Base-by-base conservation (phyloP, 2,113 vertebrate species). In the Phalacrocorax carbo region DNA sequence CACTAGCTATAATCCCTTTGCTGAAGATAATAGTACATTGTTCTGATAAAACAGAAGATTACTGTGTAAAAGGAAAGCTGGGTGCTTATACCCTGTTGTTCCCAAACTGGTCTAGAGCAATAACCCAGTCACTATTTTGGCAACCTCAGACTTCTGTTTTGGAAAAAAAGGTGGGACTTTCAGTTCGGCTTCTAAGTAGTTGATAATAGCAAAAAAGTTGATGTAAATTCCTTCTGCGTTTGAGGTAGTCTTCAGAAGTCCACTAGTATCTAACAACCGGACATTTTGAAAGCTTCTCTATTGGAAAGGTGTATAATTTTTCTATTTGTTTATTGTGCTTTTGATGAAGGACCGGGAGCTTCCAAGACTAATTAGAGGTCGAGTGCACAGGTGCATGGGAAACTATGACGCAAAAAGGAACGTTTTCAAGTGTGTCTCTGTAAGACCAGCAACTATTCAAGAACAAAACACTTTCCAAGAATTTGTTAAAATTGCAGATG, bases 361-460 rank as follows among this genome's bases (percentile, higher is more conserved):
- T 78, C 99, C 99, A 82, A 98, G 99, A 93, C 98, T 99, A 88
- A 99, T 99, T 94, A 98, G 99, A 96, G 99, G 99, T 64, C 98
- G 98, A 96, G 98, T 99, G 86, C 98, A 99, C 92, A 98, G 99
- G 55, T 99, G 99, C 93, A 97, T 99, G 96, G 99, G 99, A 44
- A 99, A 98, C 97, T 99, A 99, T 60, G 98, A 99, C 60, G 85
- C 95, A 71, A 97, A 98, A 88, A 98, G 93, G 97, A 98, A 99
- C 44, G 42, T 98, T 94, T 98, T 99, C 88, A 98, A 97, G 88
- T 99, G 99, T 15, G 97, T 99, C 82, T 99, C 99, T 55, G 98
- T 99, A 36, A 98, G 99, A 93, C 97, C 99, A 2, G 98, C 98
- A 57, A 98, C 98, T 86, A 87, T 95, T 85, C 97, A 98, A 25